Evolutionary conservation across 1,140 invertebrate species (phyloP), one percentile per base, ranked within the genome.

Genomic region (Lerema accius): DNA sequence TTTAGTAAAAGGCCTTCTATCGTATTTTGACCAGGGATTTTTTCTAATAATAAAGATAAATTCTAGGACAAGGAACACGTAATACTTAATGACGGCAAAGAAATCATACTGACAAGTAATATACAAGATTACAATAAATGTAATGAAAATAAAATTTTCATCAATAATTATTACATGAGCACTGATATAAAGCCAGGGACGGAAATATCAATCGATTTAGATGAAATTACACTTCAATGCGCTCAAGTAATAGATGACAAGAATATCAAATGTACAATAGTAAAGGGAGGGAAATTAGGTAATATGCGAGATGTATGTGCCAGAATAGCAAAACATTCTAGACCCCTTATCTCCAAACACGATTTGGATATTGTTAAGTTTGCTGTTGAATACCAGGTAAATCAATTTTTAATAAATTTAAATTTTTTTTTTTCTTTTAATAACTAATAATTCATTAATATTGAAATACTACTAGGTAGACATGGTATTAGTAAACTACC

Each of bases 371-470:
- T 78, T 26, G 51, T 84, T 0, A 69, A 74, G 48, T 82, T 86
- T 69, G 76, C 76, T 26, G 14, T 84, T 42, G 70, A 78, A 46
- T 76, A 84, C 61, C 70, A 84, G 71, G 84, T 86, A 67, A 46
- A 37, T n/a, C n/a, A n/a, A n/a, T n/a, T n/a, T n/a, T n/a, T n/a
- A n/a, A n/a, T n/a, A n/a, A n/a, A n/a, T n/a, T n/a, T n/a, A n/a
- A n/a, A n/a, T n/a, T n/a, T n/a, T n/a, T n/a, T n/a, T n/a, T n/a
- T n/a, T n/a, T n/a, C n/a, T n/a, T n/a, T n/a, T n/a, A n/a, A n/a
- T n/a, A n/a, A n/a, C n/a, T n/a, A n/a, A n/a, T n/a, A n/a, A 15
- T 17, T 40, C 11, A 16, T 37, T 40, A 32, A 40, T 32, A 32
- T 32, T 32, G 1, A 4, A 32, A 32, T 9, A 4, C 7, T 71